A percentile compares a stretch with the other conserved stretches of the same genome.
These are phyloP conservation scores for Heterodera schachtii DNA, from an alignment of 1,140 invertebrate genomes.

Conservation along the genomic window DNA sequence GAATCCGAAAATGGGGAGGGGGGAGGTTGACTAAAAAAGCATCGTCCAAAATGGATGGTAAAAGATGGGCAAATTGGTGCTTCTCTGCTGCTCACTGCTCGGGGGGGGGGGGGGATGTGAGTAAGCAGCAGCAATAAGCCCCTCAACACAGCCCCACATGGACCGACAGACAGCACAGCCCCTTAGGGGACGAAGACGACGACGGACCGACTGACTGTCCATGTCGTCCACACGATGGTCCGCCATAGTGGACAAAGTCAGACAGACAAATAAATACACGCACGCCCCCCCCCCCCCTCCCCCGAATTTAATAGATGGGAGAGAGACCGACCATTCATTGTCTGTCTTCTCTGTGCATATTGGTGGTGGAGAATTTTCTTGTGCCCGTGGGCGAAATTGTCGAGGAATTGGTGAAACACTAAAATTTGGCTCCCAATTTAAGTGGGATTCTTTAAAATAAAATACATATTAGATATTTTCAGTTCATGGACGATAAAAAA, in stretches of 20 bases:
- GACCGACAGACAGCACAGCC: not conserved
- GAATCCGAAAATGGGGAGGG: too few relatives aligned
- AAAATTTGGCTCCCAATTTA: not conserved
- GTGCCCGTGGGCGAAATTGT: not conserved
- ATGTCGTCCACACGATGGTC: too few relatives aligned
- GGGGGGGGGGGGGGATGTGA: too few relatives aligned
- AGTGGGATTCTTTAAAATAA: not conserved
- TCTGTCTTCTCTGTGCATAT: not conserved
- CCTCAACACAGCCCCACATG: not conserved
- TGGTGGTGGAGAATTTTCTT: not conserved
- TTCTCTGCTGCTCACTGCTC: not conserved
- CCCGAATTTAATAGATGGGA: not conserved
- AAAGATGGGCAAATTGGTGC: not conserved
- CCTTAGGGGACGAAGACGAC: not conserved
- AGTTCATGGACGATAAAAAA: too few relatives aligned
- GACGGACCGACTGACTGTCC: not conserved
- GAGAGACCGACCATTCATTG: not conserved
- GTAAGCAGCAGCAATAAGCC: too few relatives aligned
- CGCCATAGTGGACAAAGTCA: not conserved
- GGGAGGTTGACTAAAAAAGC: not conserved
- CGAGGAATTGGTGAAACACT: not conserved
- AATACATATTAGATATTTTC: too few relatives aligned
- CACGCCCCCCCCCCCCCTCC: too few relatives aligned
- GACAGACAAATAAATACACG: not conserved
- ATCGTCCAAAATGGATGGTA: not conserved